Percentiles rank a stretch among this genome's conserved stretches.
phyloP scores from a whole-genome alignment of 64 coral and sea anemone species.

The Dendronephthya gigantea region DNA sequence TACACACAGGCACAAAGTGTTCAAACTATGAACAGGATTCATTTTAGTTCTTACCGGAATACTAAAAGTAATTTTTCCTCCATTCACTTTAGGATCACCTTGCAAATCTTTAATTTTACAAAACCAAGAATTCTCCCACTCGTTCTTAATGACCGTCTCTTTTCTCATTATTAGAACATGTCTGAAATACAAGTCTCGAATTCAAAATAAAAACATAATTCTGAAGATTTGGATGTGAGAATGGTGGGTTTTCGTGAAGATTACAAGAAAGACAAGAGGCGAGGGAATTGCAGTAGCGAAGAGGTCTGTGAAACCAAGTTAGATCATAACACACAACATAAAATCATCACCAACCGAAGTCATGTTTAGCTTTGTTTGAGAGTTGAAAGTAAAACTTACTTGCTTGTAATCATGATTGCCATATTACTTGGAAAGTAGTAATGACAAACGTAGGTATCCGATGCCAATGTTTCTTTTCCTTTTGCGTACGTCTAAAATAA shows the following conservation, averaged over 20 bases:
- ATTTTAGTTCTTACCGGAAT: constrained; percentile 47
- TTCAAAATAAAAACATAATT: too few species aligned
- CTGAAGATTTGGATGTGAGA: too few species aligned
- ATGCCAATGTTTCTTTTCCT: constrained; percentile 38
- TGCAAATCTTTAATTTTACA: constrained; percentile 52
- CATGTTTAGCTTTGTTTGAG: too few species aligned
- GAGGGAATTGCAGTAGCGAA: too few species aligned
- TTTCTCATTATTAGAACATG: constrained; percentile 70
- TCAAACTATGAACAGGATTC: neutral
- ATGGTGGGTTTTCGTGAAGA: too few species aligned
- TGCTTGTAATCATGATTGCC: constrained; percentile 59
- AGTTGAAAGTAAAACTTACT: constrained; percentile 43
- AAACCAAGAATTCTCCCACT: constrained; percentile 66
- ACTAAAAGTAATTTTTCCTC: constrained; percentile 46
- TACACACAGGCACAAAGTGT: too few species aligned
- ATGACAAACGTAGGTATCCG: constrained; percentile 70
- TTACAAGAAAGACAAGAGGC: too few species aligned
- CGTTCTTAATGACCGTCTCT: constrained; percentile 68
- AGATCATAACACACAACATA: too few species aligned
- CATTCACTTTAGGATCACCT: constrained; percentile 45
- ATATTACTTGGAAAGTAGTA: constrained; percentile 52
- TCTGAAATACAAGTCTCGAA: constrained; percentile 20
- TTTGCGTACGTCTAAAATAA: constrained; percentile 48
- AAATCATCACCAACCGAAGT: too few species aligned
- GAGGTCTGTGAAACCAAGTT: too few species aligned